phyloP scores from a whole-genome alignment of 1,140 invertebrate genomes.

The Drosophila mayri region DNA sequence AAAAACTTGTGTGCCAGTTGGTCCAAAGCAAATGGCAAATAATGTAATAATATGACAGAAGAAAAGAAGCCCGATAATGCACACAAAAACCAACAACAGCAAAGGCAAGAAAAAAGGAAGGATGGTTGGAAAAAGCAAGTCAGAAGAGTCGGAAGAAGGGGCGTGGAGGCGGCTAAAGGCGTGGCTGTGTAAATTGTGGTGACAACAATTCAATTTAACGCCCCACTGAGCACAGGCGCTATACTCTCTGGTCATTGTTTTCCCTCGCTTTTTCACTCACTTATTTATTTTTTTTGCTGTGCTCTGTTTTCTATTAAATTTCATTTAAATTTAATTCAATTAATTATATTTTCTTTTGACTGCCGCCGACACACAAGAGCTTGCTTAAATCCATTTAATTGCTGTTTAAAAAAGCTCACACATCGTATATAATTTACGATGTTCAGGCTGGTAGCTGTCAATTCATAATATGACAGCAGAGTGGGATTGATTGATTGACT shows the following conservation, averaged over 20 bases:
- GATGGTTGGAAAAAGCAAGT: constrained; percentile 6
- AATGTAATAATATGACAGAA: constrained; percentile 69
- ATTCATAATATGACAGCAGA: constrained; percentile 27
- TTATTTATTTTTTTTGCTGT: constrained; percentile 10
- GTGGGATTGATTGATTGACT: constrained; percentile 43
- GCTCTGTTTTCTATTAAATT: constrained; percentile 47
- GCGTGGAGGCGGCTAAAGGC: constrained; percentile 5
- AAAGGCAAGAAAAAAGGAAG: background rate
- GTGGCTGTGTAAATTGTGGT: constrained; percentile 58
- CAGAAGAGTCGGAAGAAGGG: background rate
- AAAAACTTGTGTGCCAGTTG: constrained; percentile 25
- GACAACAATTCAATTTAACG: constrained; percentile 82
- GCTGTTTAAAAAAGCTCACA: constrained; percentile 7
- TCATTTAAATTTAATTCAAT: constrained; percentile 44
- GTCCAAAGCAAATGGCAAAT: constrained; percentile 70
- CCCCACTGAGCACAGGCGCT: constrained; percentile 57
- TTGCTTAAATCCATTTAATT: constrained; percentile 29
- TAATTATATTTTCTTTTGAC: constrained; percentile 43
- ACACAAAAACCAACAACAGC: constrained; percentile 26
- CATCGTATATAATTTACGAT: constrained; percentile 7
- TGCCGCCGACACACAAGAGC: constrained; percentile 4
- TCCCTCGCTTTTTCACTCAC: constrained; percentile 17
- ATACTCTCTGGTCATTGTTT: constrained; percentile 38
- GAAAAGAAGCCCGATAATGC: constrained; percentile 47
- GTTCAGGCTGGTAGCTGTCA: constrained; percentile 31